phyloP scores from a whole-genome alignment of 2,797 vertebrate genomes.

The Masticophis lateralis region DNA sequence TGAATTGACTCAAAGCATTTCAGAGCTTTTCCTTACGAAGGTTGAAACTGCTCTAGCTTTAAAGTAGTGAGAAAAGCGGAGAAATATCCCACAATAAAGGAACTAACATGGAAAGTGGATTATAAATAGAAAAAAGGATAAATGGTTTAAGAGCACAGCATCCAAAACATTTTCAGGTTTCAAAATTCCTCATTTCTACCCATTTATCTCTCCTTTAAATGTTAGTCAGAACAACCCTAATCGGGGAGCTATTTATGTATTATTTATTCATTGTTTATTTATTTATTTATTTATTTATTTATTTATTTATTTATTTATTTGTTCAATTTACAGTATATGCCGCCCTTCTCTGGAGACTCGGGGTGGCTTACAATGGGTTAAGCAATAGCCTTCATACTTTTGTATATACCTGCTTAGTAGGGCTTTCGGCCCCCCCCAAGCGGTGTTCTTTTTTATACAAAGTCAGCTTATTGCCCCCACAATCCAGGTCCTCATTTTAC shows the following conservation, averaged over 20 bases:
- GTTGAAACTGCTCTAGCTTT: neutral
- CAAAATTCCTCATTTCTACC: neutral
- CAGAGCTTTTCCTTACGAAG: conserved; percentile 2
- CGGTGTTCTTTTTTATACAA: too few species aligned
- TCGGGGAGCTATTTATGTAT: neutral
- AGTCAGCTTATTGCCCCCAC: too few species aligned
- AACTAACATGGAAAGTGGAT: neutral
- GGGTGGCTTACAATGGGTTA: too few species aligned
- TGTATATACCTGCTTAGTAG: too few species aligned
- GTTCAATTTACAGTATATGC: too few species aligned
- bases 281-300: too few species aligned
- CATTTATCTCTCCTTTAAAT: conserved; percentile 2
- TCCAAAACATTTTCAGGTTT: neutral
- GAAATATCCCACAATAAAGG: neutral
- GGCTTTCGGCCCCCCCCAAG: too few species aligned
- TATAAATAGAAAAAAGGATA: neutral
- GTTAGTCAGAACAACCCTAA: neutral
- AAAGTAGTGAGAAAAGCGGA: neutral
- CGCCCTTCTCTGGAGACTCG: too few species aligned
- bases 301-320: too few species aligned
- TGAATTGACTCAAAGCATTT: neutral
- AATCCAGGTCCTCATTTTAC: too few species aligned
- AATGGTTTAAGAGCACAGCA: neutral
- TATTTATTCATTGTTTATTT: too few species aligned
- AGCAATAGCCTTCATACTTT: too few species aligned